phyloP scores from a whole-genome alignment of 2,797 vertebrate genomes.

The Oceanodroma leucorhoa region DNA sequence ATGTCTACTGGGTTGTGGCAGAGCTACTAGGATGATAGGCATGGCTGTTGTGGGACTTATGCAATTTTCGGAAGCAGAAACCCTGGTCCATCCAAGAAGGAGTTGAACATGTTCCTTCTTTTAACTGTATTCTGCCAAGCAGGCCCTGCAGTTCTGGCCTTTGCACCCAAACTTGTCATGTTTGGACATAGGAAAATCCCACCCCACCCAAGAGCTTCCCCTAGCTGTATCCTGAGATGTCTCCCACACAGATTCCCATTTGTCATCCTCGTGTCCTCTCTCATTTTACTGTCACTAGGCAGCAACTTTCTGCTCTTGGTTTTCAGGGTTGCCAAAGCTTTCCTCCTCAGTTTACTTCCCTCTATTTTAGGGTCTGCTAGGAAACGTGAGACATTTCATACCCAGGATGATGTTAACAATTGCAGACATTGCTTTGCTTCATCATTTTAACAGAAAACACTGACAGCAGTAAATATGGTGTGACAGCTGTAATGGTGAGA shows the following conservation, averaged over 20 bases:
- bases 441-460: slow-evolving; percentile 13
- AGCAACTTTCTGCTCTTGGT: neutral
- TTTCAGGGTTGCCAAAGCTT: neutral
- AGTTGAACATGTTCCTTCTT: neutral
- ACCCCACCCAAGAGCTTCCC: neutral
- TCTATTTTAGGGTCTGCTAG: neutral
- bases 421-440: neutral
- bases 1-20: neutral
- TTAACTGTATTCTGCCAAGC: neutral
- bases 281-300: neutral
- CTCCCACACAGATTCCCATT: neutral
- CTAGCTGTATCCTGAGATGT: neutral
- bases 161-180: neutral
- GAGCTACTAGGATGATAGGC: neutral
- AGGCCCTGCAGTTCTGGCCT: neutral
- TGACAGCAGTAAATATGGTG: slow-evolving; percentile 10
- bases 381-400: neutral
- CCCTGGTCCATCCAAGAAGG: neutral
- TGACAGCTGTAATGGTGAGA: slow-evolving; percentile 24
- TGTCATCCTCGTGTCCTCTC: neutral
- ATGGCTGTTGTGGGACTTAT: neutral
- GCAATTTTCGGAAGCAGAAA: neutral
- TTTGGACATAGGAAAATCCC: neutral
- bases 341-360: neutral
- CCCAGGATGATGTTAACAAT: neutral